These are phyloP conservation scores for Ichneumoninae sp. DNA, from an alignment of 2,888 invertebrate genomes.

Conservation along the genomic window DNA sequence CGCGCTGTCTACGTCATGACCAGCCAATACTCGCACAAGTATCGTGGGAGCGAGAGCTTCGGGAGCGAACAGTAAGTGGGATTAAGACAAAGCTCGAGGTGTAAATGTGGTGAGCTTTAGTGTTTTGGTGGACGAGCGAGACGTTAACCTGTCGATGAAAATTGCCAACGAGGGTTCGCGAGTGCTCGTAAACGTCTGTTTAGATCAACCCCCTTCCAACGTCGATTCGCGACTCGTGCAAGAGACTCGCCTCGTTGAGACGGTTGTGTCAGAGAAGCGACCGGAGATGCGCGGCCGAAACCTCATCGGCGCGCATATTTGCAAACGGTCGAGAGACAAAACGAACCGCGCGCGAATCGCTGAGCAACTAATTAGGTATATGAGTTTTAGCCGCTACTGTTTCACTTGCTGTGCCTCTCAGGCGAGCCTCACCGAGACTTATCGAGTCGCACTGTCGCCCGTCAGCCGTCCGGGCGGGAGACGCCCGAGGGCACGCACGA, in stretches of 20 bases:
- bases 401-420: slow-evolving; percentile 22
- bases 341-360: neutral
- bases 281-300: neutral
- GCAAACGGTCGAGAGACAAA: neutral
- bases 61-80: slow-evolving; percentile 46
- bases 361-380: neutral
- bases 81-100: slow-evolving; percentile 61
- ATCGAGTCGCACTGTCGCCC: slow-evolving; percentile 49
- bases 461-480: slow-evolving; percentile 43
- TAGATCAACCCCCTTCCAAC: slow-evolving; percentile 72
- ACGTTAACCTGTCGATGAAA: slow-evolving; percentile 69
- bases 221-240: slow-evolving; percentile 48
- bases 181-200: slow-evolving; percentile 76
- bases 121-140: slow-evolving; percentile 64
- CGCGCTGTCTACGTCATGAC: slow-evolving; percentile 32
- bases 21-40: slow-evolving; percentile 43
- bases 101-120: slow-evolving; percentile 60
- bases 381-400: slow-evolving; percentile 47
- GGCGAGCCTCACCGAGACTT: slow-evolving; percentile 32
- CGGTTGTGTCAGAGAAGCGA: neutral
- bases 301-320: neutral
- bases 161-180: slow-evolving; percentile 71
- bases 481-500: slow-evolving; percentile 32
- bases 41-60: slow-evolving; percentile 35
- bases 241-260: slow-evolving; percentile 5